These are phyloP conservation scores for Microtus pennsylvanicus DNA, from an alignment of 2,113 vertebrate species.

Conservation along the genomic window DNA sequence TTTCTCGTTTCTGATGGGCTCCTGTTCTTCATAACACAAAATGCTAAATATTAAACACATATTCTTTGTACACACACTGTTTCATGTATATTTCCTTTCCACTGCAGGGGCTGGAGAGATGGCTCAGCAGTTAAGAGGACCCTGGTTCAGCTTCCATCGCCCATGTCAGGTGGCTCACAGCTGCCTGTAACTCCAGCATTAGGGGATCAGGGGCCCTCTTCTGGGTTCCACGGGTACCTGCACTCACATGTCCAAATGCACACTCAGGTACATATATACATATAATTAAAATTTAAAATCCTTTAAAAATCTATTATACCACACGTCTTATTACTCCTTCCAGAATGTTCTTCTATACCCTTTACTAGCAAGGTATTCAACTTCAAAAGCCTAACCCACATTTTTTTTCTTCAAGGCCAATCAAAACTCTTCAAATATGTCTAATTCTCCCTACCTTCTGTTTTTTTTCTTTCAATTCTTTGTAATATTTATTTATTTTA, in stretches of 20 bases:
- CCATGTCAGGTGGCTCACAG: neutral
- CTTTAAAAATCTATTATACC: neutral
- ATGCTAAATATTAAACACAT: neutral
- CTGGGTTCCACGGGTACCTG: neutral
- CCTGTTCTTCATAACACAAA: neutral
- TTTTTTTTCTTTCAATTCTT: neutral
- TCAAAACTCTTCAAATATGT: neutral
- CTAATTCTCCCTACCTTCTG: neutral
- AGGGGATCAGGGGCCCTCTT: neutral
- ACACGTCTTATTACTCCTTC: neutral
- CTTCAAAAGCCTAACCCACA: neutral
- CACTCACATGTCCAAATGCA: neutral
- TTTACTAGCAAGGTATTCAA: neutral
- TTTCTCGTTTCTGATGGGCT: neutral
- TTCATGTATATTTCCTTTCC: neutral
- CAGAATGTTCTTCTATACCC: neutral
- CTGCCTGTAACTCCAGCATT: neutral
- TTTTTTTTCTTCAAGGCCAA: neutral
- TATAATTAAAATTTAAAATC: neutral
- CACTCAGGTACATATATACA: too few species aligned
- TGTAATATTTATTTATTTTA: neutral
- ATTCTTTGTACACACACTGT: neutral
- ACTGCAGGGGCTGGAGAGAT: neutral
- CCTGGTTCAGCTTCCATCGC: neutral
- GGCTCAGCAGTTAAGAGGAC: neutral